Percentiles rank a stretch among this genome's conserved stretches.
Conservation (phyloP, 2,113 vertebrate genomes). For the Fulica atra region DNA sequence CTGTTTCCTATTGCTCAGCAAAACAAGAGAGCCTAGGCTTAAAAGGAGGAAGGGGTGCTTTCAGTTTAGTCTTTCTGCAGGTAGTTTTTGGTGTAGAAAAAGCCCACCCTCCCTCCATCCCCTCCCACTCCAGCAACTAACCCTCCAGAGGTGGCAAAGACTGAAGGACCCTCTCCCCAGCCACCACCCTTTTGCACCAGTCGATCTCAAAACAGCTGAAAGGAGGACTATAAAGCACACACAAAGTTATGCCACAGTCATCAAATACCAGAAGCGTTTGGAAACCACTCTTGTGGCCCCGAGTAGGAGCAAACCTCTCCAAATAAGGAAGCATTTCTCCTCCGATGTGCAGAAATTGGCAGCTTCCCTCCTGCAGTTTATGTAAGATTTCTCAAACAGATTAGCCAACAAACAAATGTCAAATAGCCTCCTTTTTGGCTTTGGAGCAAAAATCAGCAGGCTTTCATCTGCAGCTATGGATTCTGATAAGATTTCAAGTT, state of each 20-base stretch:
- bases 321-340: constrained; percentile 54
- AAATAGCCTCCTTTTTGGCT: neutral
- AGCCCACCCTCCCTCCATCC: neutral
- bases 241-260: constrained; percentile 50
- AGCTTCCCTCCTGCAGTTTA: constrained; percentile 33
- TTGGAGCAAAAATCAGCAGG: neutral
- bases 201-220: neutral
- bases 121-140: neutral
- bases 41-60: neutral
- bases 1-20: neutral
- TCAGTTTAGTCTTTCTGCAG: neutral
- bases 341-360: constrained; percentile 51
- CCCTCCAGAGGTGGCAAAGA: neutral
- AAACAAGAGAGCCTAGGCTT: neutral
- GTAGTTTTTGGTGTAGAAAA: neutral
- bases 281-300: constrained; percentile 12
- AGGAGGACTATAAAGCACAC: neutral
- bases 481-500: neutral
- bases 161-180: neutral
- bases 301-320: constrained; percentile 56
- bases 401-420: constrained; percentile 56
- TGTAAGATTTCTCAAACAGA: constrained; percentile 47
- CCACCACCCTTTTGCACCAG: neutral
- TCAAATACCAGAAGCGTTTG: constrained; percentile 55
- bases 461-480: neutral